Conservation (phyloP, 2,888 invertebrate genomes). For the Colostygia pectinataria region DNA sequence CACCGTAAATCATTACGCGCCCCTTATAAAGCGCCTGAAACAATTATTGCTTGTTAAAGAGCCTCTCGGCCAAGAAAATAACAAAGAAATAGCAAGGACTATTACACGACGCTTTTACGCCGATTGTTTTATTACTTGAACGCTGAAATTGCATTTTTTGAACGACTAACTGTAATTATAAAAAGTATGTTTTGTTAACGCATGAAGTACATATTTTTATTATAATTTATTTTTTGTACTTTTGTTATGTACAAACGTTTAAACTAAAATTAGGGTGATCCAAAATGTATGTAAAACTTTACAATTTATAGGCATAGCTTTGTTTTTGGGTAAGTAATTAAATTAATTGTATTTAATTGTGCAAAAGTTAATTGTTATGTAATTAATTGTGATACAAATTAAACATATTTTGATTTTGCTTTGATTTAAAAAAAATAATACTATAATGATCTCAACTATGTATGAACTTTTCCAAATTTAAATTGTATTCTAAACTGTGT, state of each 20-base stretch:
- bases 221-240: not conserved
- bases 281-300: no score
- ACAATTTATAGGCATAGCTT: no score
- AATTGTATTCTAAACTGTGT: not conserved
- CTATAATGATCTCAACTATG: no score
- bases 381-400: no score
- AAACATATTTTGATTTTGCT: no score
- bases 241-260: no score
- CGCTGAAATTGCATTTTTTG: constrained; percentile 35
- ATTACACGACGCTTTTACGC: constrained; percentile 38
- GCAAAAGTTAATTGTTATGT: no score
- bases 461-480: not conserved
- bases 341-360: no score
- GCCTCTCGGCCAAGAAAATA: constrained; percentile 43
- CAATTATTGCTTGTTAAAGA: constrained; percentile 67
- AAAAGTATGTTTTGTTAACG: not conserved
- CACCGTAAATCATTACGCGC: constrained; percentile 48
- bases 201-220: no score
- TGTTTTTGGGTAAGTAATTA: no score
- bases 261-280: no score
- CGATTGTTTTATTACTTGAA: constrained; percentile 50
- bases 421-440: no score
- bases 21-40: constrained; percentile 52
- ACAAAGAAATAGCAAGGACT: constrained; percentile 49
- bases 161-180: not conserved